A percentile compares a stretch with the other conserved stretches of the same genome.
These are phyloP conservation scores for Trididemnum miniatum DNA, from an alignment of 23 tunicate genomes.

Conservation along the genomic window DNA sequence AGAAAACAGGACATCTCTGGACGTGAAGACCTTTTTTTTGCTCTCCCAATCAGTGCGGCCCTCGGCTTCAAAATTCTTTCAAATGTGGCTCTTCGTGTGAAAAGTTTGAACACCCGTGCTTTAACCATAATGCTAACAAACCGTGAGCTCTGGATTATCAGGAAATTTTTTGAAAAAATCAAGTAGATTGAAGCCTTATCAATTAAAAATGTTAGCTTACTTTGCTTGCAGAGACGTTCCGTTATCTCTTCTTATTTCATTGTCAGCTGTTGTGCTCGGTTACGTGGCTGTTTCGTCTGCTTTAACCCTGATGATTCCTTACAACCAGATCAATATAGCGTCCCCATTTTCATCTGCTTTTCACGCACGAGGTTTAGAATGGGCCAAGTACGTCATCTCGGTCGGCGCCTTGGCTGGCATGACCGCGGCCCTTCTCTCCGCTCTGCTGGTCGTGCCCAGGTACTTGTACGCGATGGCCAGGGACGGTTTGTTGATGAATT, in stretches of 20 bases:
- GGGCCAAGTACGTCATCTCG: slow-evolving; percentile 80
- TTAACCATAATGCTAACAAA: no score
- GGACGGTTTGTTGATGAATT: slow-evolving; percentile 56
- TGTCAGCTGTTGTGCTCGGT: slow-evolving; percentile 43
- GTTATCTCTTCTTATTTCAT: slow-evolving; percentile 48
- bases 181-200: no score
- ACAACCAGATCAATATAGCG: slow-evolving; percentile 28
- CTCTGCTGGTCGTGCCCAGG: slow-evolving; percentile 51
- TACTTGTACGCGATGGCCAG: slow-evolving; percentile 75
- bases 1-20: no score
- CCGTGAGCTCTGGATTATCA: no score
- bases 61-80: no score
- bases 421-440: slow-evolving; percentile 32
- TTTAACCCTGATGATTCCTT: slow-evolving; percentile 81
- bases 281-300: slow-evolving; percentile 68
- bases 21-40: no score
- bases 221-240: slow-evolving; percentile 60
- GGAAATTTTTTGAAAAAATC: no score
- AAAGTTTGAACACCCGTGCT: no score
- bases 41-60: no score
- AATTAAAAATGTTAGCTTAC: no score
- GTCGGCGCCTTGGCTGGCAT: slow-evolving; percentile 70
- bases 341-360: slow-evolving; percentile 79
- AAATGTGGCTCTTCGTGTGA: no score
- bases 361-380: slow-evolving; percentile 23